Base-by-base conservation (phyloP, 2,797 vertebrate species). In the Clamator glandarius region DNA sequence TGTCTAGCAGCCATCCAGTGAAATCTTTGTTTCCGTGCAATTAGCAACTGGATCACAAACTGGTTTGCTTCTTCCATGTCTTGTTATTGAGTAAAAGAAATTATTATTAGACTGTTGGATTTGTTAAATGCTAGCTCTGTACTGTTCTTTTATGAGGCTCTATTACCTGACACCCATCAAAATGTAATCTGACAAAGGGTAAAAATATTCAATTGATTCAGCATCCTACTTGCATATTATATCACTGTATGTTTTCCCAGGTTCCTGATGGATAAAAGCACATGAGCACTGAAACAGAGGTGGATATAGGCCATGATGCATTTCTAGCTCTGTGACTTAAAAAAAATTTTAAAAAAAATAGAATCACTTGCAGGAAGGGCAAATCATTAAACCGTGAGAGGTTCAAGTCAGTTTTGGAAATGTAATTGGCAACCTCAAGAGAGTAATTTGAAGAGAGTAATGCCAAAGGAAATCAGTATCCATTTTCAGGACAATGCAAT, bases 81-180 rank as follows among this genome's bases (percentile, higher is more conserved):
- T 59, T 90, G 85, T 81, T 51, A 33, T 18, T 90, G 66, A 86
- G 83, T 48, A 91, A 84, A 82, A 85, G 41, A 68, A 83, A 58
- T 42, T 0, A 42, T 87, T 87, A 77, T 52, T 58, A 66, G 29
- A 25, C 41, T 70, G 29, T 11, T 68, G 86, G n/a, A 72, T 87
- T 89, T 94, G 64, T 94, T 90, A 80, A 89, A 92, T 87, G 84
- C 68, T 68, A 80, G 15, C 26, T 83, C 86, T 26, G 21, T 77
- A 42, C 90, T 85, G 50, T 54, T 89, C 57, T 91, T 84, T 85
- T 89, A 64, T 73, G 72, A 85, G 61, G 19, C 12, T 84, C 78
- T 84, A n/a, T 44, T 83, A 75, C 41, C 55, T 82, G 88, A 84
- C 63, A 90, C 36, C 36, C 64, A 48, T 90, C 81, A 85, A 92